phyloP scores from a whole-genome alignment of 1,140 invertebrate genomes.

The Chironomus tepperi region DNA sequence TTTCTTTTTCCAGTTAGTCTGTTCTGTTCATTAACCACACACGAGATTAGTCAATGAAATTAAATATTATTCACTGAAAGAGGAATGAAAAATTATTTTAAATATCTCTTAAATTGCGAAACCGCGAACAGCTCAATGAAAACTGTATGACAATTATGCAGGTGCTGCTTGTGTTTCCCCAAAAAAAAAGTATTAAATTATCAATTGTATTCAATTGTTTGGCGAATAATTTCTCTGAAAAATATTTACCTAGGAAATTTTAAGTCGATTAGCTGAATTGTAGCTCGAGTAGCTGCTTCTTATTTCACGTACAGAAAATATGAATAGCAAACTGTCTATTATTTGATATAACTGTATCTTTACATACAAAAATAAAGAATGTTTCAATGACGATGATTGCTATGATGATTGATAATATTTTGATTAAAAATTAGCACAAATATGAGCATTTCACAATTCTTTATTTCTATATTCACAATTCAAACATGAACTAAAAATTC shows the following conservation, averaged over 20 bases:
- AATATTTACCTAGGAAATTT: neutral
- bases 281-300: neutral
- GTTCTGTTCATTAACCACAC: too few relatives aligned
- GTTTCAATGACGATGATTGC: neutral
- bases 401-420: neutral
- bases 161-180: neutral
- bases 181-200: neutral
- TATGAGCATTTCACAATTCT: neutral
- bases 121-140: neutral
- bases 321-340: neutral
- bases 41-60: too few relatives aligned
- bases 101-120: neutral
- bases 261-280: neutral
- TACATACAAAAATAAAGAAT: neutral
- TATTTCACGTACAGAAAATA: neutral
- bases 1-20: neutral
- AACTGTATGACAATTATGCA: slow-evolving; percentile 8
- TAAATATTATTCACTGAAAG: too few relatives aligned
- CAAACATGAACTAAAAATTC: neutral
- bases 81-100: too few relatives aligned
- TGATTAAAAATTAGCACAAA: slow-evolving; percentile 16
- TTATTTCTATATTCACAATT: neutral
- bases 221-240: neutral
- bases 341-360: slow-evolving; percentile 2
- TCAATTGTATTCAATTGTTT: slow-evolving; percentile 8